Evolutionary conservation across 1,140 invertebrate genomes (phyloP).

Genomic region (Maniola jurtina): DNA sequence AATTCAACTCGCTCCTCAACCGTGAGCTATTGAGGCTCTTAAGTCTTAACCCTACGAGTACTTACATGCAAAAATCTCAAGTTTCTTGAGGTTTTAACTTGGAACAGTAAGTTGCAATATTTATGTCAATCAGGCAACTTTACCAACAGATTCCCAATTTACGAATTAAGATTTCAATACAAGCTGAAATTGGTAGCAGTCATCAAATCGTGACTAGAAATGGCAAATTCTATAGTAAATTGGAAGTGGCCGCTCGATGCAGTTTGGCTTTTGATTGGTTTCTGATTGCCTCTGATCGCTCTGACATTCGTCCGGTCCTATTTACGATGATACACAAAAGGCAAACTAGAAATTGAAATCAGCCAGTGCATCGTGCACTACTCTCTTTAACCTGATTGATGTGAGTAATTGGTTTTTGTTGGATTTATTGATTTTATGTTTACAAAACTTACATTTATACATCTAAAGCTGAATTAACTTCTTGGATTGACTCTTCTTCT

Average conservation of each 20-base stretch:
- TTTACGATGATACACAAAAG: conserved; percentile 11
- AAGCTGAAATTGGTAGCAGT: conserved; percentile 4
- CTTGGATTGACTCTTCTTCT: too few species aligned
- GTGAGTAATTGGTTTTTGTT: too few species aligned
- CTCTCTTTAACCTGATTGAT: too few species aligned
- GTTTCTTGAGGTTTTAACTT: too few species aligned
- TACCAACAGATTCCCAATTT: not conserved
- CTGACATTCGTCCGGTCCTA: conserved; percentile 10
- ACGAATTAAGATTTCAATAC: not conserved
- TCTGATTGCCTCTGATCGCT: conserved; percentile 36
- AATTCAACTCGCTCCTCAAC: too few species aligned
- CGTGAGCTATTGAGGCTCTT: too few species aligned
- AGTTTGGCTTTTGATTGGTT: conserved; percentile 39
- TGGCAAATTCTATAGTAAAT: conserved; percentile 29
- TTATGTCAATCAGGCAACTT: not conserved
- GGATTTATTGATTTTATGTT: too few species aligned
- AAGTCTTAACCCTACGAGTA: too few species aligned
- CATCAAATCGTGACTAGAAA: conserved; percentile 12
- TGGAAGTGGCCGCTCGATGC: conserved; percentile 20
- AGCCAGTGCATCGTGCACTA: not conserved
- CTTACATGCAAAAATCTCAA: too few species aligned
- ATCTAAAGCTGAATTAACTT: too few species aligned
- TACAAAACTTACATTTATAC: too few species aligned
- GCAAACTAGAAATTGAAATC: not conserved
- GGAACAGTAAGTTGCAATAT: too few species aligned